Evolutionary conservation across 2,797 vertebrate genomes (phyloP).

Genomic region (Crax fasciolata): DNA sequence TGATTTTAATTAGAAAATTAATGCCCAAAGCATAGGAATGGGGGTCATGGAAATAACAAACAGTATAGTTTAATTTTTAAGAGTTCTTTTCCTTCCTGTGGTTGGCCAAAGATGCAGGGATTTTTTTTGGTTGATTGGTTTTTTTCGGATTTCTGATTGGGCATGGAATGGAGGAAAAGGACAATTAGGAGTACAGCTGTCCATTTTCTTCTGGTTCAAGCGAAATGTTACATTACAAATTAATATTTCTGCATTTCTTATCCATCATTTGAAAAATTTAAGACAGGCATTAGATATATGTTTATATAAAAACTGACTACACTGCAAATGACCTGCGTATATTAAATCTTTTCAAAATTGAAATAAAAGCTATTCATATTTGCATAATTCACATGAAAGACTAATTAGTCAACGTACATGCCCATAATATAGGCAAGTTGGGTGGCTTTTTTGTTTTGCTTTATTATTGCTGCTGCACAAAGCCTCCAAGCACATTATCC

Average conservation of each 20-base stretch:
- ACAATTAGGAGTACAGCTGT: background rate
- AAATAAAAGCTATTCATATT: background rate
- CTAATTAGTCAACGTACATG: background rate
- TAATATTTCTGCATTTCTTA: background rate
- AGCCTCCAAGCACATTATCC: background rate
- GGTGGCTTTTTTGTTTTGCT: background rate
- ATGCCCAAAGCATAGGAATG: slow-evolving; percentile 63
- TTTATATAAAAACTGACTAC: background rate
- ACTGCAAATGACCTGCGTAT: background rate
- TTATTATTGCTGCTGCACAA: background rate
- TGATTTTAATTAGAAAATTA: slow-evolving; percentile 72
- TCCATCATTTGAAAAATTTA: background rate
- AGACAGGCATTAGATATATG: background rate
- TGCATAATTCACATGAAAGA: slow-evolving; percentile 9
- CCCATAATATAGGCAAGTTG: background rate
- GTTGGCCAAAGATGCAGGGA: background rate
- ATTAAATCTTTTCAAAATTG: background rate
- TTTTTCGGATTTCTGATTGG: background rate
- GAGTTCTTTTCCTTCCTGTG: background rate
- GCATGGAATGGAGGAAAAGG: background rate
- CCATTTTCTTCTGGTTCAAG: background rate
- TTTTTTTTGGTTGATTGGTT: background rate
- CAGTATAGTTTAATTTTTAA: slow-evolving; percentile 14
- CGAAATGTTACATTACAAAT: background rate
- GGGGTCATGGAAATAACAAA: slow-evolving; percentile 30